Evolutionary conservation across 2,113 vertebrate genomes (phyloP).

Genomic region (Nyctereutes procyonoides): DNA sequence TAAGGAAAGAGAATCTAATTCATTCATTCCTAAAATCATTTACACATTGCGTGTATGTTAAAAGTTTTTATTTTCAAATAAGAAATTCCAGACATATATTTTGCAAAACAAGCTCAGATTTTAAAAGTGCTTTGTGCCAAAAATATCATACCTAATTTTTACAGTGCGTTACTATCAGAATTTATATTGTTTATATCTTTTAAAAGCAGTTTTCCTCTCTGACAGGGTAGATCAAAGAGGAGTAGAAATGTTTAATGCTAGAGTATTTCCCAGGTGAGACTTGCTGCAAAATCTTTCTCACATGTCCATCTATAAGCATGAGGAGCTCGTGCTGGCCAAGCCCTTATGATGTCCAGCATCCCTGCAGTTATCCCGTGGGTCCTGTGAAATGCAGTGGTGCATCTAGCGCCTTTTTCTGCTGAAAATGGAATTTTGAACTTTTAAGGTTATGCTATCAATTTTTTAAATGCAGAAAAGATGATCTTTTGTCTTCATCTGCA

Average conservation of each 20-base stretch:
- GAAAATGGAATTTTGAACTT: conserved; percentile 18
- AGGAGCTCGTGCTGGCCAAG: background rate
- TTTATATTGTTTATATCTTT: conserved; percentile 74
- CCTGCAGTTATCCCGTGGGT: background rate
- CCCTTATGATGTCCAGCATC: background rate
- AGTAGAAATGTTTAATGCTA: background rate
- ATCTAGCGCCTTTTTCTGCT: conserved; percentile 18
- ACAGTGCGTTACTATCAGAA: conserved; percentile 79
- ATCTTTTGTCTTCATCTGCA: conserved; percentile 29
- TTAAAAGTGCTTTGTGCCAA: conserved; percentile 85
- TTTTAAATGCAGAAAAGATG: conserved; percentile 32
- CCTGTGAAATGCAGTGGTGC: background rate
- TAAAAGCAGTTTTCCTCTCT: conserved; percentile 67
- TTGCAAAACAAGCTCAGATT: conserved; percentile 69
- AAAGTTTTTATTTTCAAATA: conserved; percentile 67
- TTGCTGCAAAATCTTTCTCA: background rate
- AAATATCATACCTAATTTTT: conserved; percentile 78
- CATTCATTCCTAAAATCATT: conserved; percentile 26
- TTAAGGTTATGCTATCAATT: background rate
- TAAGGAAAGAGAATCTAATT: conserved; percentile 53
- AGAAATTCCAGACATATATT: conserved; percentile 75
- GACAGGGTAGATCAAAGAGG: conserved; percentile 62
- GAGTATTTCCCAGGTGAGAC: conserved; percentile 41
- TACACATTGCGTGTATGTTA: conserved; percentile 7
- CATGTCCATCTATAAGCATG: background rate